These are phyloP conservation scores for Porites australiensis DNA, from an alignment of 64 coral and sea anemone species.

Conservation along the genomic window DNA sequence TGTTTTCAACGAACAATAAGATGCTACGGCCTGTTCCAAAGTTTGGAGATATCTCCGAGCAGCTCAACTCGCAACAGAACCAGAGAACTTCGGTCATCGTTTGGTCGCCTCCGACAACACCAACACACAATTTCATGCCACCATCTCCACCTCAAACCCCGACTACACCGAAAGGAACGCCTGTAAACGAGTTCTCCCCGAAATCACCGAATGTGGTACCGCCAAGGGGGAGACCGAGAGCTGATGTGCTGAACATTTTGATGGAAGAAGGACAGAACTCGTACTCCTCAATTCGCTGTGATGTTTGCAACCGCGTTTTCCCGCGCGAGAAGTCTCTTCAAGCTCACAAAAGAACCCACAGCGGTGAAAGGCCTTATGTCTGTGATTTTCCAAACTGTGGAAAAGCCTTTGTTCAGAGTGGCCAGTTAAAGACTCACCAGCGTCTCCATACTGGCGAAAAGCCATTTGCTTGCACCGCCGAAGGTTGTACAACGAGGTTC, in stretches of 20 bases:
- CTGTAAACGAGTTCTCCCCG: slow-evolving; percentile 30
- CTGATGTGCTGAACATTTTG: slow-evolving; percentile 88
- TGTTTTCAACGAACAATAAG: slow-evolving; percentile 68
- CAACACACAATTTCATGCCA: slow-evolving; percentile 44
- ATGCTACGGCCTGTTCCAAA: slow-evolving; percentile 78
- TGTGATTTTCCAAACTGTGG: slow-evolving; percentile 99
- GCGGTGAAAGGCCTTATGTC: slow-evolving; percentile 94
- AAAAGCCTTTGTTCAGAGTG: slow-evolving; percentile 98
- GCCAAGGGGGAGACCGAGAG: slow-evolving; percentile 94
- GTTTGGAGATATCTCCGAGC: slow-evolving; percentile 33
- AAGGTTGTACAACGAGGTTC: slow-evolving; percentile 90
- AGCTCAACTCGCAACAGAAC: slow-evolving; percentile 52
- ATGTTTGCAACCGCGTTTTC: slow-evolving; percentile 98
- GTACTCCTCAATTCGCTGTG: slow-evolving; percentile 98
- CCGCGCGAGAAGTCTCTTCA: slow-evolving; percentile 99
- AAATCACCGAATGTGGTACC: slow-evolving; percentile 80
- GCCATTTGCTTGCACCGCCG: slow-evolving; percentile 87
- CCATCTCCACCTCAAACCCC: slow-evolving; percentile 42
- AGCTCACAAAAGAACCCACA: slow-evolving; percentile 99
- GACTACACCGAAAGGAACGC: slow-evolving; percentile 42
- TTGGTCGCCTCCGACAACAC: slow-evolving; percentile 79
- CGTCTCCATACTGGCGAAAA: slow-evolving; percentile 95
- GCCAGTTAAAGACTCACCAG: slow-evolving; percentile 98
- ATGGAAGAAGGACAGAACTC: slow-evolving; percentile 92
- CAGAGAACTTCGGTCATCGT: slow-evolving; percentile 76